These are phyloP conservation scores for Eupleurogrammus muticus DNA, from an alignment of 2,797 vertebrate genomes.

Conservation along the genomic window DNA sequence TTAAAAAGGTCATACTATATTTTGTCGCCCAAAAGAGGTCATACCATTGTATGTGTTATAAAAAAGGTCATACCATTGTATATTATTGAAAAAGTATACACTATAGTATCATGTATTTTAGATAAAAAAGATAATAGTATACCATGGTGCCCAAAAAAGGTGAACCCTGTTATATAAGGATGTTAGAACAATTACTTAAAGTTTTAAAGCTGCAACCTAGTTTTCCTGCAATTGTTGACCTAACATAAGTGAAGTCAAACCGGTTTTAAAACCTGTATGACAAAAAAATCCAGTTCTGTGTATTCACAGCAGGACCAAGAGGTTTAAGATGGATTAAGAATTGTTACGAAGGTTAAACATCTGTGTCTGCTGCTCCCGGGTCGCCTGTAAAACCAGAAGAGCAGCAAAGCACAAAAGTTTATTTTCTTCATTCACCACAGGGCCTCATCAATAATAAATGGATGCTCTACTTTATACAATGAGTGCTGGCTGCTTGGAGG, in stretches of 20 bases:
- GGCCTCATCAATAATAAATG: constrained; percentile 64
- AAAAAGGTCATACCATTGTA: too few species aligned
- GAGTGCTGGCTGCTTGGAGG: constrained; percentile 16
- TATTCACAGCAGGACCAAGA: background rate
- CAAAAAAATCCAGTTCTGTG: background rate
- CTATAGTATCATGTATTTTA: too few species aligned
- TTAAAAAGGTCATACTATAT: too few species aligned
- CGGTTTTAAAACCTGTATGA: background rate
- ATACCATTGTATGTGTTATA: too few species aligned
- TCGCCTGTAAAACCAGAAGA: constrained; percentile 14
- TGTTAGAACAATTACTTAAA: background rate
- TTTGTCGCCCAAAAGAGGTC: too few species aligned
- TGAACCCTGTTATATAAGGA: too few species aligned
- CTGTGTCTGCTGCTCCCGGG: background rate
- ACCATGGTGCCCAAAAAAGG: too few species aligned
- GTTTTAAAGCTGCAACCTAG: background rate
- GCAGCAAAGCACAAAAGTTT: constrained; percentile 51
- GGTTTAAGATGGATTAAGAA: background rate
- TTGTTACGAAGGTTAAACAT: background rate
- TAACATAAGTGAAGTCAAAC: background rate
- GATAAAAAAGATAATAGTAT: too few species aligned
- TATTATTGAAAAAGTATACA: too few species aligned
- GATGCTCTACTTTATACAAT: constrained; percentile 63
- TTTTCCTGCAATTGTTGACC: background rate
- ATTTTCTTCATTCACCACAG: constrained; percentile 55